Evolutionary conservation across 2,797 vertebrate genomes (phyloP).

Genomic region (Nyctibius grandis): DNA sequence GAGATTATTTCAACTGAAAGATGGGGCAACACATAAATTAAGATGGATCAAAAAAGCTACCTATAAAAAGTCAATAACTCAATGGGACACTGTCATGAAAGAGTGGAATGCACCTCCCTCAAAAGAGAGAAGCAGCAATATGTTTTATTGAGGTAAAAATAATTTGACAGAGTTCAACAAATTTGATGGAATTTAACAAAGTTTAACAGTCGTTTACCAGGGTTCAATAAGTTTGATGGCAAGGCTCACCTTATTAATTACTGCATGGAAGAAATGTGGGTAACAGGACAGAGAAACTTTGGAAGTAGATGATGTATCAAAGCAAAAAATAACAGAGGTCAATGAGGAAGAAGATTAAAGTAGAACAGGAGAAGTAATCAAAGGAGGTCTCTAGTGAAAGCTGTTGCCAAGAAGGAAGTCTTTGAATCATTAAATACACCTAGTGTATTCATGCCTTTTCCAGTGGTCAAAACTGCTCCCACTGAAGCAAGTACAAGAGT

Average conservation of each 20-base stretch:
- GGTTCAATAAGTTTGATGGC: too few species aligned
- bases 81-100: too few species aligned
- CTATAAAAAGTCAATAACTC: not conserved
- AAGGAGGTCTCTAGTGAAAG: not conserved
- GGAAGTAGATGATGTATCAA: not conserved
- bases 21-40: not conserved
- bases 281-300: not conserved
- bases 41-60: not conserved
- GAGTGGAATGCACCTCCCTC: too few species aligned
- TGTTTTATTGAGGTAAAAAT: too few species aligned
- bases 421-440: not conserved
- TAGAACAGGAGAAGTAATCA: not conserved
- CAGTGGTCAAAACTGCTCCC: not conserved
- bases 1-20: not conserved
- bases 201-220: too few species aligned
- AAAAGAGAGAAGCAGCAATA: too few species aligned
- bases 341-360: not conserved
- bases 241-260: too few species aligned
- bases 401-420: not conserved
- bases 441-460: not conserved
- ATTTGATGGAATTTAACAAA: too few species aligned
- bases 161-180: too few species aligned
- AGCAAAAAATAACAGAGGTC: not conserved
- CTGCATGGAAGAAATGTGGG: not conserved
- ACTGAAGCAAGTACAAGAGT: not conserved